These are phyloP conservation scores for Synanthedon formicaeformis DNA, from an alignment of 2,888 invertebrate genomes.

Conservation along the genomic window DNA sequence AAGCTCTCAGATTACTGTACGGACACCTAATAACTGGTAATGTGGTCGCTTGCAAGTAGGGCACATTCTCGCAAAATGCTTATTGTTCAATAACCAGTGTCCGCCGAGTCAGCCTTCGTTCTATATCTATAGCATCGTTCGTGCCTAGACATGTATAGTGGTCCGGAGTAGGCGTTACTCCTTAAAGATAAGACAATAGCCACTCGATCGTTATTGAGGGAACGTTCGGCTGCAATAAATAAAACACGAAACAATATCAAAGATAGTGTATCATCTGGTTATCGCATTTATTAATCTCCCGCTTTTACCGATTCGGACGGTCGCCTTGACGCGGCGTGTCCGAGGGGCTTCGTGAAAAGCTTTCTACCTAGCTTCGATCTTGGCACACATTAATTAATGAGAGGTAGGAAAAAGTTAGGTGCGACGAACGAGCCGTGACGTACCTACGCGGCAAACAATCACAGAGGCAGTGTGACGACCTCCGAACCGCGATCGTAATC, in stretches of 20 bases:
- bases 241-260: slow-evolving; percentile 35
- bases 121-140: not conserved
- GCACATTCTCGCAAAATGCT: slow-evolving; percentile 18
- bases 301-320: slow-evolving; percentile 28
- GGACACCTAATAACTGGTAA: not conserved
- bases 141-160: not conserved
- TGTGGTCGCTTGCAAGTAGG: not conserved
- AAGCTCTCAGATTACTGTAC: not conserved
- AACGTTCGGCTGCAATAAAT: slow-evolving; percentile 32
- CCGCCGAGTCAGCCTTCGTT: slow-evolving; percentile 2
- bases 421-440: slow-evolving; percentile 16
- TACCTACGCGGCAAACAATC: too few species aligned
- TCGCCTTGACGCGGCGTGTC: slow-evolving; percentile 12
- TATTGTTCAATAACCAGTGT: slow-evolving; percentile 4
- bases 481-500: slow-evolving; percentile 49
- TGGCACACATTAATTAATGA: slow-evolving; percentile 32
- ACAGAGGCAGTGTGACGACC: slow-evolving; percentile 32
- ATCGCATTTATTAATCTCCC: slow-evolving; percentile 38
- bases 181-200: slow-evolving; percentile 44
- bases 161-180: slow-evolving; percentile 15
- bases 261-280: slow-evolving; percentile 46
- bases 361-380: slow-evolving; percentile 35
- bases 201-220: slow-evolving; percentile 34
- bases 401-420: slow-evolving; percentile 33
- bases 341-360: slow-evolving; percentile 22